Conservation (phyloP, 2,113 vertebrate genomes). For the Oncorhynchus gorbuscha region DNA sequence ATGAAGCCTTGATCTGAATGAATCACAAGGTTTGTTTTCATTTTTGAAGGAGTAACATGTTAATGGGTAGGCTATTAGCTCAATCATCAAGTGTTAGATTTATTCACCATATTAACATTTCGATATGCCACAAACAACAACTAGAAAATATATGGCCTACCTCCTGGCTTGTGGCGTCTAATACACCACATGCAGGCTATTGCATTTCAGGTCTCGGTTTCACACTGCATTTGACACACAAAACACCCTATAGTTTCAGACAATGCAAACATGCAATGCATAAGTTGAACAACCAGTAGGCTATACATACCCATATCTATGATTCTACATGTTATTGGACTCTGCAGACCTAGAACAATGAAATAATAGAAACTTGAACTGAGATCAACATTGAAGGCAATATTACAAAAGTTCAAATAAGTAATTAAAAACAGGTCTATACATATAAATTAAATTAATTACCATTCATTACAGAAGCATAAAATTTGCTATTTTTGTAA, state of each 20-base stretch:
- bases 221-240: no score
- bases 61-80: neutral
- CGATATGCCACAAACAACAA: neutral
- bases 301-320: neutral
- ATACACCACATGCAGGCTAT: neutral
- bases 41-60: neutral
- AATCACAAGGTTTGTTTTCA: neutral
- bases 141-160: neutral
- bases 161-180: neutral
- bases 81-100: neutral
- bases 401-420: neutral
- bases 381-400: conserved; percentile 1
- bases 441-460: neutral
- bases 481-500: neutral
- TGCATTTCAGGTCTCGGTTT: neutral
- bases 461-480: neutral
- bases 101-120: neutral
- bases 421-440: neutral
- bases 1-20: neutral
- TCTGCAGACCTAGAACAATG: conserved; percentile 47
- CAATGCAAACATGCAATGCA: neutral
- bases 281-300: neutral
- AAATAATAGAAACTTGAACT: conserved; percentile 31
- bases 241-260: neutral
- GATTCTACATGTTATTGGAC: neutral